A percentile compares a stretch with the other conserved stretches of the same genome.
Evolutionary conservation across 92 coral and sea anemone species (phyloP).

Genomic region (Zoanthus sociatus): DNA sequence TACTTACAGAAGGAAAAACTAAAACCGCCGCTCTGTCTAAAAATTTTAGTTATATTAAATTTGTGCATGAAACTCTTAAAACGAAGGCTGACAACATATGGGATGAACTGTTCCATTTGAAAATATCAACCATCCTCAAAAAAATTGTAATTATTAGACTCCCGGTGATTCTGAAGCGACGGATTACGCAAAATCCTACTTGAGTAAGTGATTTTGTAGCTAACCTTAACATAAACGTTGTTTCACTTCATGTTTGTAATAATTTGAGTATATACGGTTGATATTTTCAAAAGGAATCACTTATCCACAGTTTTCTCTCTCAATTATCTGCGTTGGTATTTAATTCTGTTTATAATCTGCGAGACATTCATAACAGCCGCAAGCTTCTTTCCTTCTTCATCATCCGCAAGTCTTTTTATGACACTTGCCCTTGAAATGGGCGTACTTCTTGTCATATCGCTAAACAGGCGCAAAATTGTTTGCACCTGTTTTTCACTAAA

Average conservation of each 20-base stretch:
- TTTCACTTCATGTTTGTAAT: neutral
- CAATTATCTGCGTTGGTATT: constrained; percentile 12
- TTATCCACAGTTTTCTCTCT: neutral
- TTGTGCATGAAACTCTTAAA: no score
- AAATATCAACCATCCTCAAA: neutral
- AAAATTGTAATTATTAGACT: neutral
- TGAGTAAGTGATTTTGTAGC: neutral
- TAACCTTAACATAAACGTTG: neutral
- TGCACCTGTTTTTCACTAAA: neutral
- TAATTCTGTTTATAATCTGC: neutral
- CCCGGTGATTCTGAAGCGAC: neutral
- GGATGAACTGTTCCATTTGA: neutral
- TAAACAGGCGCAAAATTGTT: neutral
- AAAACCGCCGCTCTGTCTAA: no score
- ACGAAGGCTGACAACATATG: no score
- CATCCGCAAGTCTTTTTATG: neutral
- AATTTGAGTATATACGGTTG: neutral
- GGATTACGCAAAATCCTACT: neutral
- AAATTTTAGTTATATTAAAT: no score
- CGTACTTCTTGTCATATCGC: constrained; percentile 2
- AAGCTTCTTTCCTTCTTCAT: constrained; percentile 14
- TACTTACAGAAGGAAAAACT: no score
- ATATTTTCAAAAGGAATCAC: neutral
- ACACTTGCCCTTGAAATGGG: constrained; percentile 1
- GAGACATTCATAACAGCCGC: neutral